phyloP scores from a whole-genome alignment of 2,113 vertebrate species.

The Petrocephalus zakoni region DNA sequence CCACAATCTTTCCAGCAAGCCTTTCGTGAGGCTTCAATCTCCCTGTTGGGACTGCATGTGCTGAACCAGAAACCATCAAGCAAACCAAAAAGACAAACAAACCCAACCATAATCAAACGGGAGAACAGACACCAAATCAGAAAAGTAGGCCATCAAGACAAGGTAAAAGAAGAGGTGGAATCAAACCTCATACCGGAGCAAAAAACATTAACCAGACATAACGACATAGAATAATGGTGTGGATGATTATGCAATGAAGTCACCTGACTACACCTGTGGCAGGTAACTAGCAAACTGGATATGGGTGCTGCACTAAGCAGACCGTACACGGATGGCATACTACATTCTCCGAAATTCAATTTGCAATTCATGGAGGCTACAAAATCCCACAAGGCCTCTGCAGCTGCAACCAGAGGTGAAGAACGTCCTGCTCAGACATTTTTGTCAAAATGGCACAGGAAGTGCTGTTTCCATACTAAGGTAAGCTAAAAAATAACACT shows the following conservation, averaged over 20 bases:
- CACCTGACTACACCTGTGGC: neutral
- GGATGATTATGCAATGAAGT: neutral
- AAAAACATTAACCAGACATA: neutral
- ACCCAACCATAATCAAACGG: no score
- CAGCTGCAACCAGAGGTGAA: neutral
- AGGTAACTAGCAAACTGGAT: neutral
- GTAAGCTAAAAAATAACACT: neutral
- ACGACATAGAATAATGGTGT: neutral
- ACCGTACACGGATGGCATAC: neutral
- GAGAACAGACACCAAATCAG: no score
- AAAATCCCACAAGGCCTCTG: neutral
- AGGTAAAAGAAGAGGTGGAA: neutral
- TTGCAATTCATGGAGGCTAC: neutral
- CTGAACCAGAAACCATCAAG: no score
- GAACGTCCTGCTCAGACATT: neutral
- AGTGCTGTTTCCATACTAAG: neutral
- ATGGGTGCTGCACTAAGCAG: neutral
- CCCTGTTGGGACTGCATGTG: no score
- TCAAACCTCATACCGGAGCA: neutral
- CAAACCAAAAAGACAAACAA: no score
- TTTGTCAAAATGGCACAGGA: neutral
- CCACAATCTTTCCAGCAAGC: no score
- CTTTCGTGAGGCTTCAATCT: no score
- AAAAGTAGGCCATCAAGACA: no score
- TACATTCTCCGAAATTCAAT: neutral